Evolutionary conservation across 2,888 invertebrate species (phyloP).

Genomic region (Caradrina kadenii): DNA sequence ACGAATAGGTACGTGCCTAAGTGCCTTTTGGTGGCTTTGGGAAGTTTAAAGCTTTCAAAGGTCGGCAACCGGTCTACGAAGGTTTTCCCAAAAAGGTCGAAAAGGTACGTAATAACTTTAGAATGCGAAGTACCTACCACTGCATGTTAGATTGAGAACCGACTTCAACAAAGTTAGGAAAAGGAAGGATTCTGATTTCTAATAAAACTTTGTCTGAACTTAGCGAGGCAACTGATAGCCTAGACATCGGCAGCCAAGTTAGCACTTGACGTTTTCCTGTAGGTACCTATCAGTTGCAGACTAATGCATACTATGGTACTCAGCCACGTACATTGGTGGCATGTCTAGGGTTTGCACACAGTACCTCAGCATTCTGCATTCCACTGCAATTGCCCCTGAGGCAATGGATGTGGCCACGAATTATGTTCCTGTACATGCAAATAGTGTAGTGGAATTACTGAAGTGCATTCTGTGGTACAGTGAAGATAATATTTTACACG

Average conservation of each 20-base stretch:
- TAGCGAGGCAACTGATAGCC: slow-evolving; percentile 16
- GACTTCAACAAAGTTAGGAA: background rate
- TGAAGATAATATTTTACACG: background rate
- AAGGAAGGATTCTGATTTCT: background rate
- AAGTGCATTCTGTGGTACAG: background rate
- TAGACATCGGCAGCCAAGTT: slow-evolving; percentile 15
- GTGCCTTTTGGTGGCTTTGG: background rate
- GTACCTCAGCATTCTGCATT: slow-evolving; percentile 49
- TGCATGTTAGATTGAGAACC: slow-evolving; percentile 4
- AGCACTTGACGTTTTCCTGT: slow-evolving; percentile 9
- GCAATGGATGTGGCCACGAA: slow-evolving; percentile 26
- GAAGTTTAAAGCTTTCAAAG: background rate
- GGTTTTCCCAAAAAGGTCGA: background rate
- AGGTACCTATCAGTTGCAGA: slow-evolving; percentile 5
- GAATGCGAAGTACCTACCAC: background rate
- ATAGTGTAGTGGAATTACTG: slow-evolving; percentile 30
- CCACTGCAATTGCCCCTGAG: slow-evolving; percentile 38
- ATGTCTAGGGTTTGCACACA: slow-evolving; percentile 24
- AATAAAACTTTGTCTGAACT: slow-evolving; percentile 28
- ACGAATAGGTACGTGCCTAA: background rate
- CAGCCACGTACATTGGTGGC: slow-evolving; percentile 34
- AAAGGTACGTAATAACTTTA: background rate
- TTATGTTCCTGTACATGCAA: slow-evolving; percentile 25
- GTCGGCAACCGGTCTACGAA: background rate
- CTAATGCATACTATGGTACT: slow-evolving; percentile 8